These are phyloP conservation scores for Sebastiscus albofasciatus DNA, from an alignment of 2,797 vertebrate species.

Conservation along the genomic window DNA sequence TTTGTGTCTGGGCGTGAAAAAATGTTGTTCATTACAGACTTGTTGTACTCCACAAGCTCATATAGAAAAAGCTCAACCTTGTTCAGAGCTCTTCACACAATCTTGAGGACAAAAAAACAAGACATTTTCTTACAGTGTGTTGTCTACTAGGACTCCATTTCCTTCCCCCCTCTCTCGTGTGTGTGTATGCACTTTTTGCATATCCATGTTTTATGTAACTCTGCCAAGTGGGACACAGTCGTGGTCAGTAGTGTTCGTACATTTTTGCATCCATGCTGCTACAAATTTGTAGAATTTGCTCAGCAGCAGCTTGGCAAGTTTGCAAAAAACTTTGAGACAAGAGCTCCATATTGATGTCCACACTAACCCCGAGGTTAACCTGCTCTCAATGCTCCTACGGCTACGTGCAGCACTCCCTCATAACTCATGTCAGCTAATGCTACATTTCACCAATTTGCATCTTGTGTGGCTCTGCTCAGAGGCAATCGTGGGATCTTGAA, in stretches of 20 bases:
- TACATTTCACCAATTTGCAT: slow-evolving; percentile 4
- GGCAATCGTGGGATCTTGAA: neutral
- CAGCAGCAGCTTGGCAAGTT: slow-evolving; percentile 5
- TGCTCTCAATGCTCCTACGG: neutral
- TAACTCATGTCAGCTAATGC: slow-evolving; percentile 18
- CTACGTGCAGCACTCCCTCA: neutral
- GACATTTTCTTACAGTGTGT: neutral
- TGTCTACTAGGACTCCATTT: neutral
- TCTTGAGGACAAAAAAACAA: neutral
- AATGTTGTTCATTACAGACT: slow-evolving; percentile 15
- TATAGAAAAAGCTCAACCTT: slow-evolving; percentile 6
- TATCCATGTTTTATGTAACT: slow-evolving; percentile 22
- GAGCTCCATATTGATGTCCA: neutral
- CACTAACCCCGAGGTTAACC: neutral
- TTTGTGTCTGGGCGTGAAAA: slow-evolving; percentile 40
- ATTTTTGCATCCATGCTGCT: neutral
- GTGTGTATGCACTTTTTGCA: slow-evolving; percentile 1
- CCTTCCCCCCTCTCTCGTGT: neutral
- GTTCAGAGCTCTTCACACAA: neutral
- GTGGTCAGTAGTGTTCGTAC: neutral
- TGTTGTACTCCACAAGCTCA: slow-evolving; percentile 1
- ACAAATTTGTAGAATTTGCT: neutral
- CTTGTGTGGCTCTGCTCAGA: neutral
- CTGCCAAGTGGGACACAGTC: neutral
- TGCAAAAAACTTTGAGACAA: neutral